phyloP scores from a whole-genome alignment of 2,888 invertebrate species.

The Hypomecis punctinalis region DNA sequence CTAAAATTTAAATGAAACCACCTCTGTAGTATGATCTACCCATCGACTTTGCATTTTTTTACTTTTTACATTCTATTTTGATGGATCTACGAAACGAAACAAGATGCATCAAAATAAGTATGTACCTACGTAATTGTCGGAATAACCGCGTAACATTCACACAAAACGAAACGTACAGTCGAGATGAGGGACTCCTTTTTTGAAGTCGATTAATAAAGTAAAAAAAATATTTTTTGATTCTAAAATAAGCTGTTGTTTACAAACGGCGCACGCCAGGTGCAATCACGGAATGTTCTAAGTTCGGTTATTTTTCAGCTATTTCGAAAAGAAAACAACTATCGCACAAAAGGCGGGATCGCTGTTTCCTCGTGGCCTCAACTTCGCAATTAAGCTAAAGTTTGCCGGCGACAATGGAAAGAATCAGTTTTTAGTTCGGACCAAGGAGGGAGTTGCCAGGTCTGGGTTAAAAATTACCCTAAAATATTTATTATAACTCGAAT shows the following conservation, averaged over 20 bases:
- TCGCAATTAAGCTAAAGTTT: slow-evolving; percentile 40
- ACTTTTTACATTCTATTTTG: too few relatives aligned
- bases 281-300: background rate
- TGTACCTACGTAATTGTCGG: too few relatives aligned
- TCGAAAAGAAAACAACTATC: slow-evolving; percentile 18
- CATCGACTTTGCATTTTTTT: too few relatives aligned
- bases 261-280: background rate
- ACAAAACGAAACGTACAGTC: too few relatives aligned
- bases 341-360: slow-evolving; percentile 21
- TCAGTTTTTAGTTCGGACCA: slow-evolving; percentile 35
- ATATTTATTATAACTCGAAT: background rate
- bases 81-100: too few relatives aligned
- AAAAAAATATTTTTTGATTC: too few relatives aligned
- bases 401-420: slow-evolving; percentile 39
- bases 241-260: background rate
- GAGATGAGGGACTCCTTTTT: too few relatives aligned
- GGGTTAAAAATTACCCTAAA: slow-evolving; percentile 1
- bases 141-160: too few relatives aligned
- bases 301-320: slow-evolving; percentile 15
- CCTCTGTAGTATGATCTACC: too few relatives aligned
- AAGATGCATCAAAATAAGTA: too few relatives aligned
- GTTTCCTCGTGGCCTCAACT: slow-evolving; percentile 31
- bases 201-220: too few relatives aligned
- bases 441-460: slow-evolving; percentile 11
- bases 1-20: too few relatives aligned